These are phyloP conservation scores for Stichodactyla mertensii DNA, from an alignment of 64 coral and sea anemone genomes.

Conservation along the genomic window DNA sequence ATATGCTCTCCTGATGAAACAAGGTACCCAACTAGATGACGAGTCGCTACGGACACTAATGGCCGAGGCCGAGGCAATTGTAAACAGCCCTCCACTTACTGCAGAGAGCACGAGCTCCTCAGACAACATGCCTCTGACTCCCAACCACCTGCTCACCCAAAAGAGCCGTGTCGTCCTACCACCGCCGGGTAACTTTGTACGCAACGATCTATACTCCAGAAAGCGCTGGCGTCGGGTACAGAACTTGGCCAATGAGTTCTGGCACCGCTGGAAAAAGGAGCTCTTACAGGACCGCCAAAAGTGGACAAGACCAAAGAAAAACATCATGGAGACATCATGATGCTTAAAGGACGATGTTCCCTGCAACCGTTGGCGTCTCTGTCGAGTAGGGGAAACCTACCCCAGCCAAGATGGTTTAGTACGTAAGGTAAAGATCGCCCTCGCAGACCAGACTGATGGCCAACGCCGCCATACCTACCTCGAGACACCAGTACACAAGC, in stretches of 20 bases:
- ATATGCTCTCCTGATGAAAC: background rate
- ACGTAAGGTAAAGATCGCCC: background rate
- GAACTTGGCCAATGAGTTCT: no score
- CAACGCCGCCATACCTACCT: background rate
- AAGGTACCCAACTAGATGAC: no score
- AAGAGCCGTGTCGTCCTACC: conserved; percentile 24
- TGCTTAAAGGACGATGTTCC: background rate
- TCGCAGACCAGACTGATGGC: background rate
- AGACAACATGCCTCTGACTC: background rate
- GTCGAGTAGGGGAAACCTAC: background rate
- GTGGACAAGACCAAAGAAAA: conserved; percentile 4
- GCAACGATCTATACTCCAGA: conserved; percentile 11
- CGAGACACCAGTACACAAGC: conserved; percentile 7
- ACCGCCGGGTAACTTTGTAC: conserved; percentile 15
- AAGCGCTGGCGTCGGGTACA: conserved; percentile 22
- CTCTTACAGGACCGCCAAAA: background rate
- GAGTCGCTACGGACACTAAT: no score
- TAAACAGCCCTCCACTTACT: no score
- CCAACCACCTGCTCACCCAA: conserved; percentile 23
- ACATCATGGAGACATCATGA: background rate
- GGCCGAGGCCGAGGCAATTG: no score
- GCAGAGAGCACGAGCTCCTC: background rate
- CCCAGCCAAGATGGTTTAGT: background rate
- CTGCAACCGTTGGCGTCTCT: background rate
- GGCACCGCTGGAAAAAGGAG: no score